Conservation (phyloP, 1,140 invertebrate species). For the Rhizoglyphus robini region DNA sequence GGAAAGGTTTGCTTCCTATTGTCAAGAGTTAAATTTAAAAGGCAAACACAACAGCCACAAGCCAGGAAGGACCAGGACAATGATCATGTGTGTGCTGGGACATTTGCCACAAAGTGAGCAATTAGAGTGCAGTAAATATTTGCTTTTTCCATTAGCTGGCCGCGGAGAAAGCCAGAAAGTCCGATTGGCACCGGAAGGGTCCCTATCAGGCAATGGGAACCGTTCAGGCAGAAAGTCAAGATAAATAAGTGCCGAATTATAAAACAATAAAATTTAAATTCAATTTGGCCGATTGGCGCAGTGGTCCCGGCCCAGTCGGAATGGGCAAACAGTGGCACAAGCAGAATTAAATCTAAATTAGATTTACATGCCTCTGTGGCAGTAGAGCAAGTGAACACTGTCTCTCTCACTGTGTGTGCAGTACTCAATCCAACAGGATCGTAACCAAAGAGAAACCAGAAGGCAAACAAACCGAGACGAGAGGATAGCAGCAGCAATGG, state of each 20-base stretch:
- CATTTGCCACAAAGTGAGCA: slow-evolving; percentile 1
- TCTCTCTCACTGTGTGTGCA: too few species aligned
- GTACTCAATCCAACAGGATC: too few species aligned
- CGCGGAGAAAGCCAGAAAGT: too few species aligned
- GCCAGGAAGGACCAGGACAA: too few species aligned
- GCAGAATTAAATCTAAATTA: slow-evolving; percentile 14
- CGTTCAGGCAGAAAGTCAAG: slow-evolving; percentile 5
- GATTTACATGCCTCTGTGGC: slow-evolving; percentile 1
- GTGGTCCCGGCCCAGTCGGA: background rate
- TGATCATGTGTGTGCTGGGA: too few species aligned
- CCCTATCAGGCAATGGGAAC: background rate
- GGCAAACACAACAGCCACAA: too few species aligned
- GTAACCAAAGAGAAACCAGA: too few species aligned
- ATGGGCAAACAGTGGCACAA: background rate
- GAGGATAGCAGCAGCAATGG: too few species aligned
- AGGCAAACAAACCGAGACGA: too few species aligned
- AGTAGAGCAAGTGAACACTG: background rate
- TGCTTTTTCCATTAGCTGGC: background rate
- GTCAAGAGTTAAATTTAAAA: background rate
- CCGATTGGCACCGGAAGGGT: background rate
- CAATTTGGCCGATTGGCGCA: background rate
- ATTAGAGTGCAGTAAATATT: slow-evolving; percentile 2
- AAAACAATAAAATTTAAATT: slow-evolving; percentile 1
- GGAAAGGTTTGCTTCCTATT: background rate
- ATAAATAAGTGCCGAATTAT: slow-evolving; percentile 1